phyloP scores from a whole-genome alignment of 1,140 invertebrate genomes.

The Drosophila pseudoananassae region DNA sequence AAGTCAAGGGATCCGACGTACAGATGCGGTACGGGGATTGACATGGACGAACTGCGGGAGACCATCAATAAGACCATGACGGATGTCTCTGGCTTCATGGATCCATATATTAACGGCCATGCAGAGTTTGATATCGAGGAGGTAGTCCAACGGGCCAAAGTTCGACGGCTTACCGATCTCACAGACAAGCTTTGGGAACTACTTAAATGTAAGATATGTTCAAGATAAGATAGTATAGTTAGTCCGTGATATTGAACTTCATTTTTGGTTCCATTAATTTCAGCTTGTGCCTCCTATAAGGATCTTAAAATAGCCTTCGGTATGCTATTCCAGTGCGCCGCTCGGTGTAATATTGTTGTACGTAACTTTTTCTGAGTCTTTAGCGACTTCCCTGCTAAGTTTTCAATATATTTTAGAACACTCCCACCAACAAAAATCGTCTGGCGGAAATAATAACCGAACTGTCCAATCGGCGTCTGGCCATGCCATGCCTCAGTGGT shows the following conservation, averaged over 20 bases:
- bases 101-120: constrained; percentile 33
- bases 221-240: no score
- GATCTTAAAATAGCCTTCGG: constrained; percentile 75
- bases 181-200: constrained; percentile 82
- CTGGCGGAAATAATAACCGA: constrained; percentile 80
- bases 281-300: constrained; percentile 65
- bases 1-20: constrained; percentile 49
- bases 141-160: constrained; percentile 63
- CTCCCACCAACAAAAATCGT: constrained; percentile 80
- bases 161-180: constrained; percentile 61
- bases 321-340: constrained; percentile 78
- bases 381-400: background rate
- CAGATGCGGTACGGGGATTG: constrained; percentile 72
- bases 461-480: constrained; percentile 73
- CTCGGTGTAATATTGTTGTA: constrained; percentile 80
- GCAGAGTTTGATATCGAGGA: constrained; percentile 68
- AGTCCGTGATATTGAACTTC: no score
- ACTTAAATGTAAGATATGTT: constrained; percentile 55
- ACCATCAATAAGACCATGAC: constrained; percentile 70
- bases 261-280: no score
- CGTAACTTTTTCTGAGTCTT: background rate
- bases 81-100: constrained; percentile 59
- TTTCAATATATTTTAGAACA: constrained; percentile 56
- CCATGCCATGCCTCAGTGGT: constrained; percentile 76
- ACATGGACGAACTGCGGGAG: constrained; percentile 73